phyloP scores from a whole-genome alignment of 2,113 vertebrate species.

The Ancistrus triradiatus region DNA sequence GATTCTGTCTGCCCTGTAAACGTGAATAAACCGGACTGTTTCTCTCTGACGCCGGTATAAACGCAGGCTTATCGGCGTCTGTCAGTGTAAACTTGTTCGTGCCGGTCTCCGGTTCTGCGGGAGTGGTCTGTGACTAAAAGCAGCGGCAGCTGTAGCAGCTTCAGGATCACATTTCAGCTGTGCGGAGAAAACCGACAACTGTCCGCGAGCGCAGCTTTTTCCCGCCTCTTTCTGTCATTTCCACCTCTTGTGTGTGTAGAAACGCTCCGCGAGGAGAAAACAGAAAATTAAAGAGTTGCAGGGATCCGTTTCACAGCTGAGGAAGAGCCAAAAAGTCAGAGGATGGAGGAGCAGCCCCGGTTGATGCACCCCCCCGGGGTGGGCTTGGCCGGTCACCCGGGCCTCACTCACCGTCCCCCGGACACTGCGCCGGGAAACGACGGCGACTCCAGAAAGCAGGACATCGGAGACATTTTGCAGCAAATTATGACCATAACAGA shows the following conservation, averaged over 20 bases:
- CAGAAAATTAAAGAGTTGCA: constrained; percentile 51
- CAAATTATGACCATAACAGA: constrained; percentile 99
- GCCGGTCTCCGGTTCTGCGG: background rate
- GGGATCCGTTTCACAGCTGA: background rate
- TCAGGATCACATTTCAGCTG: constrained; percentile 74
- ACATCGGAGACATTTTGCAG: constrained; percentile 98
- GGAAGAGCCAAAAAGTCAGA: constrained; percentile 51
- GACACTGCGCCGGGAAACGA: constrained; percentile 86
- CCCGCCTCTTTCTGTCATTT: constrained; percentile 47
- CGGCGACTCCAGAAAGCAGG: constrained; percentile 93
- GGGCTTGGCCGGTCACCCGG: constrained; percentile 94
- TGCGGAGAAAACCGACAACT: constrained; percentile 50
- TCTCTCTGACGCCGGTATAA: background rate
- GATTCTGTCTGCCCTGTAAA: background rate
- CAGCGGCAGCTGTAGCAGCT: background rate
- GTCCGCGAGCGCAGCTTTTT: constrained; percentile 50
- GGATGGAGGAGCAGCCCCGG: constrained; percentile 95
- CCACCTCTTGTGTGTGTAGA: background rate
- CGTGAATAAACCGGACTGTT: background rate
- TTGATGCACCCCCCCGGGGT: constrained; percentile 96
- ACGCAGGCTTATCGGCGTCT: background rate
- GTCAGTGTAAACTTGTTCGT: constrained; percentile 15
- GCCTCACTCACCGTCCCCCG: constrained; percentile 95
- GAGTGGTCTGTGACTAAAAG: background rate
- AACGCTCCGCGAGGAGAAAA: constrained; percentile 49